These are phyloP conservation scores for Germaria angustata DNA, from an alignment of 2,888 invertebrate genomes.

Conservation along the genomic window DNA sequence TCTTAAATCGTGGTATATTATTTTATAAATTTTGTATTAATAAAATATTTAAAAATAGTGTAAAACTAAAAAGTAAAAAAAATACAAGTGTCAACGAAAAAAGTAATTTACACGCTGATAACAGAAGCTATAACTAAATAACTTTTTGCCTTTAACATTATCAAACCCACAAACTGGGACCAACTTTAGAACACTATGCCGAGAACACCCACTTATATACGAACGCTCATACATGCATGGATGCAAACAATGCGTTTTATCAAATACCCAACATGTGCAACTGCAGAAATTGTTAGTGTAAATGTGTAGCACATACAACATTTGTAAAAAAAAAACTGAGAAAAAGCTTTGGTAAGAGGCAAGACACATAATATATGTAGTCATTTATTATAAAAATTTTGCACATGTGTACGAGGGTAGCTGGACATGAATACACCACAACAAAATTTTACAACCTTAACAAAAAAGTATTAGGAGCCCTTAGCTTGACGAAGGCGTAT, in stretches of 20 bases:
- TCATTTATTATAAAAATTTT: constrained; percentile 29
- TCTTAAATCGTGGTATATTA: background rate
- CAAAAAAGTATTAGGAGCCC: no score
- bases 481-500: no score
- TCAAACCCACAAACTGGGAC: background rate
- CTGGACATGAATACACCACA: no score
- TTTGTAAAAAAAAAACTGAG: background rate
- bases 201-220: no score
- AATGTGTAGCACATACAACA: constrained; percentile 23
- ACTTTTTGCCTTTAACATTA: constrained; percentile 22
- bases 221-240: background rate
- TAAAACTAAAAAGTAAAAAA: background rate
- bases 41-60: background rate
- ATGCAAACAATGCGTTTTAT: background rate
- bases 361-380: constrained; percentile 31
- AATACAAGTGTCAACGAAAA: background rate
- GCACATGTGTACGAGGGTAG: background rate
- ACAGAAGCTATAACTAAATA: constrained; percentile 14
- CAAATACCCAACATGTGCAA: background rate
- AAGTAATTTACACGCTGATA: constrained; percentile 16
- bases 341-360: background rate
- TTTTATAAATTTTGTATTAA: background rate
- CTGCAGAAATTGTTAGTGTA: constrained; percentile 5
- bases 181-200: no score
- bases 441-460: no score